Percentiles rank a stretch among this genome's conserved stretches.
Conservation (phyloP, 2,113 vertebrate species). For the Leiothrix lutea region DNA sequence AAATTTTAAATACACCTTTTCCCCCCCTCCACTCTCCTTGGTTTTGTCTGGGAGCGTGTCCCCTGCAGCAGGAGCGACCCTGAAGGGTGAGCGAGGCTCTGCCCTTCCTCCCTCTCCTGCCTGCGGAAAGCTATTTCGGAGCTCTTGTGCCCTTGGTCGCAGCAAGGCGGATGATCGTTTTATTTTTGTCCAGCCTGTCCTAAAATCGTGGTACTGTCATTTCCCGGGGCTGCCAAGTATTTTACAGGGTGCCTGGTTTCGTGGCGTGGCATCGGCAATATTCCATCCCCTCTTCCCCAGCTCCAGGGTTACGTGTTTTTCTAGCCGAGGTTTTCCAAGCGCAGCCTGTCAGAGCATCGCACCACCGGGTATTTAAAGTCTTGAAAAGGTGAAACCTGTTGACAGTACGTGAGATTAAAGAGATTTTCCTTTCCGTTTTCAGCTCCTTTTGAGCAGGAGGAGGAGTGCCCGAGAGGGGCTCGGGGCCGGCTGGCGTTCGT, state of each 20-base stretch:
- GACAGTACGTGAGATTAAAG: background rate
- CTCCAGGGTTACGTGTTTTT: background rate
- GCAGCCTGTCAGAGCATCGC: background rate
- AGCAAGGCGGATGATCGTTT: background rate
- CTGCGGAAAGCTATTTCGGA: background rate
- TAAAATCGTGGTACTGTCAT: background rate
- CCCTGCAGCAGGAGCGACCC: background rate
- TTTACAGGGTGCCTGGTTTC: background rate
- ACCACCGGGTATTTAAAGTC: background rate
- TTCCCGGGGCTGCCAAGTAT: background rate
- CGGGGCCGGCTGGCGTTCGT: background rate
- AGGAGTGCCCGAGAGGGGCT: background rate
- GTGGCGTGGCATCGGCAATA: background rate
- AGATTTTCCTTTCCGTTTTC: background rate
- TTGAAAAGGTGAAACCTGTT: constrained; percentile 34
- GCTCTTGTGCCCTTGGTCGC: background rate
- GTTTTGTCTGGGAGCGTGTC: background rate
- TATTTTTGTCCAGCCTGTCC: background rate
- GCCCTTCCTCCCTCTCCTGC: background rate
- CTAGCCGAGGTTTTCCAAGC: background rate
- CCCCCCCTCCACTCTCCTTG: background rate
- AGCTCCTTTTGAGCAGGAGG: background rate
- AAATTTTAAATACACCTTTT: background rate
- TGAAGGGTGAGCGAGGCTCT: background rate
- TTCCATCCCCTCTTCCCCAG: background rate